A percentile compares a stretch with the other conserved stretches of the same genome.
Evolutionary conservation across 2,888 invertebrate genomes (phyloP).

Genomic region (Erynnis tages): DNA sequence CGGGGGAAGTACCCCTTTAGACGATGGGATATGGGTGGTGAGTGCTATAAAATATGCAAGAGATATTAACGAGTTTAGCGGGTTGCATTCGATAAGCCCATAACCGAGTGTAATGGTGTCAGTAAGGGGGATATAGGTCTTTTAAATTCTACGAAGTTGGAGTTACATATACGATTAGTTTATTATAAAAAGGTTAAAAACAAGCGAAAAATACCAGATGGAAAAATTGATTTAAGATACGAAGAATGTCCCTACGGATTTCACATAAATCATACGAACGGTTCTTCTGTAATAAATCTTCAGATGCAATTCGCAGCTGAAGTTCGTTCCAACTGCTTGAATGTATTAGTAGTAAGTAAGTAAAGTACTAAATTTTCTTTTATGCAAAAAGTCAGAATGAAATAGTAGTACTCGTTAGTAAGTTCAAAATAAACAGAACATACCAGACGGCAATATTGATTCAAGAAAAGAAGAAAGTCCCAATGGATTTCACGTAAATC

Average conservation of each 20-base stretch:
- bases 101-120: no score
- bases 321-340: background rate
- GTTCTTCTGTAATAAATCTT: background rate
- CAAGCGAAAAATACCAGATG: background rate
- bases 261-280: constrained; percentile 4
- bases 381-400: no score
- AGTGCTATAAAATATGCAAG: constrained; percentile 12
- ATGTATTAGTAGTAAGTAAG: no score
- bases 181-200: no score
- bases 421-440: background rate
- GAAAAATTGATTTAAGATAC: background rate
- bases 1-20: constrained; percentile 2
- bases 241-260: background rate
- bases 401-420: no score
- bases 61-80: background rate
- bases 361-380: no score
- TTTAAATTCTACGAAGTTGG: no score
- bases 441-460: background rate
- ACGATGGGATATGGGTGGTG: background rate
- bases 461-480: background rate
- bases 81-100: no score
- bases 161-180: no score
- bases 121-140: no score
- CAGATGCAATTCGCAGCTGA: background rate
- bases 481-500: background rate